A percentile compares a stretch with the other conserved stretches of the same genome.
Evolutionary conservation across 2,888 invertebrate species (phyloP).

Genomic region (Chymomyza fuscimana): DNA sequence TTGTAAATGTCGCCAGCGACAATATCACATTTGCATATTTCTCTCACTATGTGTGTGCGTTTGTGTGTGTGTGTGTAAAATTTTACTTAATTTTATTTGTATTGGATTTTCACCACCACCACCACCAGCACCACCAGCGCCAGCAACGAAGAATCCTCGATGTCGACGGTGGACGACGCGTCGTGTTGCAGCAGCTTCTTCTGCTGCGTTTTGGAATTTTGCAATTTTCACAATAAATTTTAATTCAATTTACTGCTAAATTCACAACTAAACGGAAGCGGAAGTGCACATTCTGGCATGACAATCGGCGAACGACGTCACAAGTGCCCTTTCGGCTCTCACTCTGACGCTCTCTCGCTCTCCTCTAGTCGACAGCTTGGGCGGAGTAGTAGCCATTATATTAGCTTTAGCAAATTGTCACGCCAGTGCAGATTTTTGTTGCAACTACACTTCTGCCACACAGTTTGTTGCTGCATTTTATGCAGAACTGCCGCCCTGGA

Average conservation of each 20-base stretch:
- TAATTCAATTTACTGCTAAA: slow-evolving; percentile 73
- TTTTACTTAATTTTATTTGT: slow-evolving; percentile 75
- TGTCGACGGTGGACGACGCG: slow-evolving; percentile 6
- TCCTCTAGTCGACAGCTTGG: background rate
- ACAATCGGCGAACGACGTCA: slow-evolving; percentile 60
- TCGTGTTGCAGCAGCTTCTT: background rate
- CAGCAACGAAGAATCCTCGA: slow-evolving; percentile 6
- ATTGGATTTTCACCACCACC: slow-evolving; percentile 64
- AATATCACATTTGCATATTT: slow-evolving; percentile 76
- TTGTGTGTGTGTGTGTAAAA: slow-evolving; percentile 52
- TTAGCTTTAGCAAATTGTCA: slow-evolving; percentile 32
- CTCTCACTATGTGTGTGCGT: slow-evolving; percentile 36
- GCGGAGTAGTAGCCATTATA: slow-evolving; percentile 17
- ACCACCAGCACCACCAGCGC: slow-evolving; percentile 48
- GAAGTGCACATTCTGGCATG: slow-evolving; percentile 73
- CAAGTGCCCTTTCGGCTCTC: slow-evolving; percentile 13
- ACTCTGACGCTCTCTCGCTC: background rate
- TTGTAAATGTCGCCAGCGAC: slow-evolving; percentile 72
- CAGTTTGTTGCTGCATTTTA: slow-evolving; percentile 47
- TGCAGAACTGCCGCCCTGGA: slow-evolving; percentile 31
- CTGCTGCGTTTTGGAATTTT: slow-evolving; percentile 64
- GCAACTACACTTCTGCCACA: slow-evolving; percentile 1
- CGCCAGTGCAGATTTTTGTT: background rate
- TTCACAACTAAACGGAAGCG: slow-evolving; percentile 70
- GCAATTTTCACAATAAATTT: slow-evolving; percentile 75